Conservation (phyloP, 2,113 vertebrate species). For the Mungos mungo region DNA sequence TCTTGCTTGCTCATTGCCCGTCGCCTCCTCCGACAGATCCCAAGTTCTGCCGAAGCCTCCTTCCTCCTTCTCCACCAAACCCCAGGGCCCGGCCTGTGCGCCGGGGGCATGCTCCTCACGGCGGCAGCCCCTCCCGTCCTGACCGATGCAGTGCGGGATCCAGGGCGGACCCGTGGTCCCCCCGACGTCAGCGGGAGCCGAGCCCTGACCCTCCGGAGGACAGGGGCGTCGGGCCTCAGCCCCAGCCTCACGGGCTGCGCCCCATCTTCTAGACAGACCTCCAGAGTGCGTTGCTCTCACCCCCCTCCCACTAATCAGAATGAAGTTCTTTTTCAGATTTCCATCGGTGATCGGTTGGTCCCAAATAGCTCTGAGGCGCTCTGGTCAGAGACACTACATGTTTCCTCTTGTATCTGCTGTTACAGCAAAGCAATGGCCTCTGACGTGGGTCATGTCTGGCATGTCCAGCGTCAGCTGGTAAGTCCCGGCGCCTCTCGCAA, state of each 20-base stretch:
- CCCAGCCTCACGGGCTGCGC: rapidly evolving
- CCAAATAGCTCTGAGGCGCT: background rate
- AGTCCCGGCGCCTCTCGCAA: rapidly evolving
- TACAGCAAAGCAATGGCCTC: rapidly evolving
- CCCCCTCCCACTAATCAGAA: background rate
- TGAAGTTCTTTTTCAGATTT: background rate
- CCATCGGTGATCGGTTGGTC: rapidly evolving
- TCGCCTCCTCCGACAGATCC: rapidly evolving
- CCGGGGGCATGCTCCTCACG: rapidly evolving
- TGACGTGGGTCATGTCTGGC: rapidly evolving
- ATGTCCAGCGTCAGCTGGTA: rapidly evolving
- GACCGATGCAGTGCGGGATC: rapidly evolving
- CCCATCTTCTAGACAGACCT: background rate
- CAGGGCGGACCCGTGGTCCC: rapidly evolving
- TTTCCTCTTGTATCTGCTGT: rapidly evolving
- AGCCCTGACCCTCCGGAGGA: too few relatives aligned
- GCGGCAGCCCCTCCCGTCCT: background rate
- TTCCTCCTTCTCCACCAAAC: rapidly evolving
- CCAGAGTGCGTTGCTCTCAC: rapidly evolving
- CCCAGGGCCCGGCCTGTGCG: background rate
- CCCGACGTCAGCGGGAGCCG: rapidly evolving
- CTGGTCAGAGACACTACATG: rapidly evolving
- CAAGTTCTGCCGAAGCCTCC: rapidly evolving
- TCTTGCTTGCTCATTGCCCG: rapidly evolving
- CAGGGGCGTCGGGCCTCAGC: rapidly evolving